Percentiles rank a stretch among this genome's conserved stretches.
Conservation (phyloP, 1,140 invertebrate species). For the Acromyrmex heyeri region DNA sequence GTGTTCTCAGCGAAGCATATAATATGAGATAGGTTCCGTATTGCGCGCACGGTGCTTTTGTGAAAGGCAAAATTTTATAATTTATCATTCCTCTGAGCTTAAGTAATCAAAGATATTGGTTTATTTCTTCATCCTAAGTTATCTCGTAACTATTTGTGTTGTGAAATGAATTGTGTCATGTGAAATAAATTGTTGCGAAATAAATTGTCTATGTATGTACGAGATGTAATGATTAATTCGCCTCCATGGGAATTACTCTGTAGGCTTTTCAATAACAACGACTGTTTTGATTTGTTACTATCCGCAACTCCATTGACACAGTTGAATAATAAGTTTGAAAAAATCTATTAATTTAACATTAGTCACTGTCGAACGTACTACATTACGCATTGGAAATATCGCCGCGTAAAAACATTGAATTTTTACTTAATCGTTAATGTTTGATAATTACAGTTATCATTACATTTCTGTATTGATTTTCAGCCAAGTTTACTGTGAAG, state of each 20-base stretch:
- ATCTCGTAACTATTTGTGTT: neutral
- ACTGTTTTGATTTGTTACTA: constrained; percentile 11
- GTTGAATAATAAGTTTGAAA: neutral
- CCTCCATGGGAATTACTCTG: no score
- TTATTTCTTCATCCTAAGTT: neutral
- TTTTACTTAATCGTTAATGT: constrained; percentile 9
- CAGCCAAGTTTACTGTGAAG: constrained; percentile 95
- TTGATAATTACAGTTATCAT: constrained; percentile 26
- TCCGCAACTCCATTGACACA: neutral
- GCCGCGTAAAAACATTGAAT: neutral
- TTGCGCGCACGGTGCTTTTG: no score
- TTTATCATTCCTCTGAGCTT: neutral
- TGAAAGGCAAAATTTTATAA: neutral
- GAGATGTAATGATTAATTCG: no score
- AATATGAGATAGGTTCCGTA: no score
- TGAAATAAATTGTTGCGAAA: neutral
- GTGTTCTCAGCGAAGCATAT: no score
- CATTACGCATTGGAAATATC: constrained; percentile 14
- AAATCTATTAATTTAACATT: constrained; percentile 22
- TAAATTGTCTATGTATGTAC: neutral
- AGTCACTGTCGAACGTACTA: neutral
- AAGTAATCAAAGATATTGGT: neutral
- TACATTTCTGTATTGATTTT: constrained; percentile 65
- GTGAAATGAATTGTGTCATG: neutral
- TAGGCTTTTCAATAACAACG: neutral